Percentiles rank a stretch among this genome's conserved stretches.
phyloP scores from a whole-genome alignment of 2,113 vertebrate genomes.

The Cygnus atratus region DNA sequence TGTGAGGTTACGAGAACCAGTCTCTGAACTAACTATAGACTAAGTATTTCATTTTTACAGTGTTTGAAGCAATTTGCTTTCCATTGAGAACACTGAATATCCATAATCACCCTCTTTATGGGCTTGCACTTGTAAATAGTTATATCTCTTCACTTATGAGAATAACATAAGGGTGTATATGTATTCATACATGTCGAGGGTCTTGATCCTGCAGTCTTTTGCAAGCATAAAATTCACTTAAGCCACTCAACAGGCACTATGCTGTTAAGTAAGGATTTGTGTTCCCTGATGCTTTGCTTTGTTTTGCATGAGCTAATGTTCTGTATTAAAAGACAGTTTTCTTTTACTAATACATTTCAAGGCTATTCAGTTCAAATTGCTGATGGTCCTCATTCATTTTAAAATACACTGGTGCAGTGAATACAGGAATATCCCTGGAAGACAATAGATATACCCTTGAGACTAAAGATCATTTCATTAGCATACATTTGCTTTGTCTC shows the following conservation, averaged over 20 bases:
- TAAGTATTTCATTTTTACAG: neutral
- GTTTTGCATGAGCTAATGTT: neutral
- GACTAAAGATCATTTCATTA: neutral
- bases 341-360: neutral
- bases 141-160: neutral
- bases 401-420: neutral
- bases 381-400: neutral
- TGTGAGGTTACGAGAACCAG: neutral
- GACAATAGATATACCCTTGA: neutral
- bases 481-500: neutral
- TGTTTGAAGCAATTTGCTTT: neutral
- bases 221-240: neutral
- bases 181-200: rapidly evolving
- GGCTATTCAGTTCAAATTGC: neutral
- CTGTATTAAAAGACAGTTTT: neutral
- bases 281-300: neutral
- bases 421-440: neutral
- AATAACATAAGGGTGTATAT: neutral
- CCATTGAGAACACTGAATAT: neutral
- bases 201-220: neutral
- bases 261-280: neutral
- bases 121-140: neutral
- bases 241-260: neutral
- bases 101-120: neutral
- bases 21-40: neutral